phyloP scores from a whole-genome alignment of 2,888 invertebrate species.

The Lamellibrachia columna region DNA sequence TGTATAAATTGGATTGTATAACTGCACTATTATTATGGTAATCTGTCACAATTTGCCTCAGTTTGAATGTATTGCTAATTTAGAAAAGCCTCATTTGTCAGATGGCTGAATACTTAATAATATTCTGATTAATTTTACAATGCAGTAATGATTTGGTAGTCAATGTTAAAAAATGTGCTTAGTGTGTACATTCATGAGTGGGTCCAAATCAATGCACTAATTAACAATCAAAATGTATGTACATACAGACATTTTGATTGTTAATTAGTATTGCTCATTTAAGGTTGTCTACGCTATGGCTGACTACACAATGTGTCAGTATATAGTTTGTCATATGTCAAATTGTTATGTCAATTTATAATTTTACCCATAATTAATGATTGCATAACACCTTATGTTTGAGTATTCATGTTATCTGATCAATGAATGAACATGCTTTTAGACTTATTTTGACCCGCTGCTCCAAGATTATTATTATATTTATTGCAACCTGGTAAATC shows the following conservation, averaged over 20 bases:
- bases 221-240: not conserved
- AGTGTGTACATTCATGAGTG: not conserved
- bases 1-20: not conserved
- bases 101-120: not conserved
- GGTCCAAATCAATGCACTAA: not conserved
- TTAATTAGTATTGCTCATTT: not conserved
- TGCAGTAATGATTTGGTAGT: not conserved
- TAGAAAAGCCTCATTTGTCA: not conserved
- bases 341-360: not conserved
- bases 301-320: not conserved
- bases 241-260: not conserved
- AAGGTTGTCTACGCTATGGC: not conserved
- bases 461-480: not conserved
- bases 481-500: not conserved
- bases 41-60: not conserved
- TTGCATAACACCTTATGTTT: not conserved
- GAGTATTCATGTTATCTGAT: not conserved
- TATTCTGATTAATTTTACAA: not conserved
- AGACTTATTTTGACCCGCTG: not conserved
- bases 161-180: not conserved
- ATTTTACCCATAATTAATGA: not conserved
- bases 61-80: not conserved
- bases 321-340: not conserved
- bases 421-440: not conserved
- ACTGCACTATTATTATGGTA: slow-evolving; percentile 10